Conservation (phyloP, 2,797 vertebrate genomes). For the Gallinago nigripennis region DNA sequence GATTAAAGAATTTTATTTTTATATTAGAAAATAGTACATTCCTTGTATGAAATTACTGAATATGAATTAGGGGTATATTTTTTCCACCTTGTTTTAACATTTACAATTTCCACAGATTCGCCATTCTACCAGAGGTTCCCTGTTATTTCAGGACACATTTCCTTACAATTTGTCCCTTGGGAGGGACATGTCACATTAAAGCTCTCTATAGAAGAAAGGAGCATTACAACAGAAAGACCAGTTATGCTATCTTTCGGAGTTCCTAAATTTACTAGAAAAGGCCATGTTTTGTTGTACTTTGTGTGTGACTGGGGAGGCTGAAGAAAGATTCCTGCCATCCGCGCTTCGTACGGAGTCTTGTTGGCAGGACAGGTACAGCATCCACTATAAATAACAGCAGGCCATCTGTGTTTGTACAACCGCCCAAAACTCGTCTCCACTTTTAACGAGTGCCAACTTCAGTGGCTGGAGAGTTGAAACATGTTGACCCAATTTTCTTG, state of each 20-base stretch:
- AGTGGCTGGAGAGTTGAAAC: not conserved
- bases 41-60: not conserved
- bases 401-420: conserved; percentile 16
- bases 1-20: not conserved
- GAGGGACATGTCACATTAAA: not conserved
- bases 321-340: not conserved
- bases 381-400: not conserved
- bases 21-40: not conserved
- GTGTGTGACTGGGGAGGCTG: not conserved
- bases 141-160: not conserved
- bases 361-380: not conserved
- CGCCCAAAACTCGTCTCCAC: not conserved
- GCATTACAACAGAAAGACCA: not conserved
- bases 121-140: not conserved
- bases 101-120: not conserved
- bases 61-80: not conserved
- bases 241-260: not conserved
- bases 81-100: not conserved
- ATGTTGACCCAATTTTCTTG: not conserved
- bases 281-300: not conserved
- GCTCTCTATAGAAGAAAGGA: not conserved
- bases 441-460: not conserved
- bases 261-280: not conserved
- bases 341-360: not conserved
- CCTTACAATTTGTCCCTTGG: not conserved